phyloP scores from a whole-genome alignment of 2,888 invertebrate species.

The Trisateles emortualis region DNA sequence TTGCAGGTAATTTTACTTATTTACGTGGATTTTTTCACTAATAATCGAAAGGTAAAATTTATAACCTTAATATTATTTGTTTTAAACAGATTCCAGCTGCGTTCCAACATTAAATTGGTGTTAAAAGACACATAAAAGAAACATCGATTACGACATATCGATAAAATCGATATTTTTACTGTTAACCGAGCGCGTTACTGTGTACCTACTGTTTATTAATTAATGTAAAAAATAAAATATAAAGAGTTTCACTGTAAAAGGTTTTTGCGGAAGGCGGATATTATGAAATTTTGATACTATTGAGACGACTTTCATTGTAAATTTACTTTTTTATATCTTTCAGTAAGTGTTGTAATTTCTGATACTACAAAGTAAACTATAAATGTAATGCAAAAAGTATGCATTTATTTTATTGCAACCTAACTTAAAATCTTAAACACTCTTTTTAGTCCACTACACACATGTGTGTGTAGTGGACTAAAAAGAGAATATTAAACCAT shows the following conservation, averaged over 20 bases:
- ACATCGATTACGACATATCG: slow-evolving; percentile 50
- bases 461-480: too few species aligned
- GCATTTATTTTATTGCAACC: too few species aligned
- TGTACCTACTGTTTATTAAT: slow-evolving; percentile 40
- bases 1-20: neutral
- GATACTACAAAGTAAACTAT: too few species aligned
- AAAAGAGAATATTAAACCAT: too few species aligned
- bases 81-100: slow-evolving; percentile 15
- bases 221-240: too few species aligned
- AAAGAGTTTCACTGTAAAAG: slow-evolving; percentile 19
- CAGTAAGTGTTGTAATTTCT: neutral
- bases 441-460: too few species aligned
- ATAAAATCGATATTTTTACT: slow-evolving; percentile 61
- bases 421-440: too few species aligned
- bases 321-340: neutral
- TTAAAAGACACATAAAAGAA: slow-evolving; percentile 33
- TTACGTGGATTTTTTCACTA: neutral
- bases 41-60: slow-evolving; percentile 11
- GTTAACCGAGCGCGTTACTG: slow-evolving; percentile 35
- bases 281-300: slow-evolving; percentile 1
- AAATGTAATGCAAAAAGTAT: too few species aligned
- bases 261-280: neutral
- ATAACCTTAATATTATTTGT: slow-evolving; percentile 14
- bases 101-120: slow-evolving; percentile 11
- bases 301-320: too few species aligned